These are phyloP conservation scores for Oreochromis grahami DNA, from an alignment of 2,797 vertebrate genomes.

Conservation along the genomic window DNA sequence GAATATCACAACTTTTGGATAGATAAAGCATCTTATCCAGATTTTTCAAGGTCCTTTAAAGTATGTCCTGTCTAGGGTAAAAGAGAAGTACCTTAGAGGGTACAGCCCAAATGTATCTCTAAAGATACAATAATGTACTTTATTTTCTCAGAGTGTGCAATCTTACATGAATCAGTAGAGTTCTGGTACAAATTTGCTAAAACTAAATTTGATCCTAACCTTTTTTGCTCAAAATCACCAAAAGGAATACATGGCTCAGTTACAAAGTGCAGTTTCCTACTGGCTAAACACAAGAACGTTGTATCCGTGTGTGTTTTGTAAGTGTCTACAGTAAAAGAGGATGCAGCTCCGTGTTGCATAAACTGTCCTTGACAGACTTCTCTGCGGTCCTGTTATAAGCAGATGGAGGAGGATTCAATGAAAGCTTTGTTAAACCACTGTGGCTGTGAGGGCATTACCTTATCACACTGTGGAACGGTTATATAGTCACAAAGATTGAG, in stretches of 20 bases:
- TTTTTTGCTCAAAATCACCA: not conserved
- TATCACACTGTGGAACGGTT: conserved; percentile 51
- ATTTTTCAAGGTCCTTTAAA: not conserved
- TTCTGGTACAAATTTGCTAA: not conserved
- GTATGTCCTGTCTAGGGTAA: not conserved
- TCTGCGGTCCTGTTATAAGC: conserved; percentile 50
- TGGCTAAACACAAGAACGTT: not conserved
- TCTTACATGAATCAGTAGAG: not conserved
- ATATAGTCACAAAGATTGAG: conserved; percentile 52
- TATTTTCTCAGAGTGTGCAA: not conserved
- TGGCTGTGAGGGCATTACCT: conserved; percentile 33
- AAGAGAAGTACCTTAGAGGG: rapidly evolving
- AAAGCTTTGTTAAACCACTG: conserved; percentile 60
- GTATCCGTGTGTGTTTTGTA: not conserved
- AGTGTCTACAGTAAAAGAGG: not conserved
- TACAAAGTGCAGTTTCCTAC: not conserved
- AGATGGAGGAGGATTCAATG: conserved; percentile 54
- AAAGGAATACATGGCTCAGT: not conserved
- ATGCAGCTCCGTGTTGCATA: conserved; percentile 4
- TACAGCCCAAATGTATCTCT: not conserved
- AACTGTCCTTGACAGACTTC: conserved; percentile 53
- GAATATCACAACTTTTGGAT: not conserved
- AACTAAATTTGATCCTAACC: not conserved
- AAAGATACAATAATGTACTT: not conserved
- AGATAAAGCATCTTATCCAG: not conserved